These are phyloP conservation scores for Poecilus cupreus DNA, from an alignment of 2,888 invertebrate species.

Conservation along the genomic window DNA sequence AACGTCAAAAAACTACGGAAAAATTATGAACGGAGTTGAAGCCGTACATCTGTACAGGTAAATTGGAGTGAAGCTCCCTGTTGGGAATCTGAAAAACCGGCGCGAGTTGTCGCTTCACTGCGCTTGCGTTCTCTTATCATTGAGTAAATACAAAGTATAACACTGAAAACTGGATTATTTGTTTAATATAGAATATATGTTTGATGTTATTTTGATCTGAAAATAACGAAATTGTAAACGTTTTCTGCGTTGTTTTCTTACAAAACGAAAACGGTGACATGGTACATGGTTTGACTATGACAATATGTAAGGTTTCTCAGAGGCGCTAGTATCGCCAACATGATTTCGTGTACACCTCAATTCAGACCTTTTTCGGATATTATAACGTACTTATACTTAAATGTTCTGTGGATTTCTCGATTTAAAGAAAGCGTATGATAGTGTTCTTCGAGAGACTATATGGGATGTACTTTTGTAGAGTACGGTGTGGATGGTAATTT, in stretches of 20 bases:
- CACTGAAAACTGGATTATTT: slow-evolving; percentile 11
- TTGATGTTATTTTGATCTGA: neutral
- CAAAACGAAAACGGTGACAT: too few relatives aligned
- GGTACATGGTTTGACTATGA: too few relatives aligned
- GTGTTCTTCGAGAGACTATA: too few relatives aligned
- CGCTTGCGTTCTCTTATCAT: neutral
- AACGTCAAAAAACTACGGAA: neutral
- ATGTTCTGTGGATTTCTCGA: too few relatives aligned
- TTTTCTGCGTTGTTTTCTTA: neutral
- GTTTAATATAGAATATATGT: neutral
- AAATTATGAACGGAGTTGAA: neutral
- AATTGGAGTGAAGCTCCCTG: neutral
- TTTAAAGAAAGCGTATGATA: too few relatives aligned
- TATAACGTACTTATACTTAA: too few relatives aligned
- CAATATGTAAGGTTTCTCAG: too few relatives aligned
- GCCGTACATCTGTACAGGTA: neutral
- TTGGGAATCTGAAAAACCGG: neutral
- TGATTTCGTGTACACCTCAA: too few relatives aligned
- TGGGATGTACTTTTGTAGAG: too few relatives aligned
- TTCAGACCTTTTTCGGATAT: too few relatives aligned
- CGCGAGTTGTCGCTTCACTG: neutral
- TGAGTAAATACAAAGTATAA: neutral
- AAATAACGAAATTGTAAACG: neutral
- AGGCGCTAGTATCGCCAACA: too few relatives aligned
- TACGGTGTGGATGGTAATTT: too few relatives aligned